These are phyloP conservation scores for Nothobranchius kuhntae DNA, from an alignment of 2,113 vertebrate genomes.

Conservation along the genomic window DNA sequence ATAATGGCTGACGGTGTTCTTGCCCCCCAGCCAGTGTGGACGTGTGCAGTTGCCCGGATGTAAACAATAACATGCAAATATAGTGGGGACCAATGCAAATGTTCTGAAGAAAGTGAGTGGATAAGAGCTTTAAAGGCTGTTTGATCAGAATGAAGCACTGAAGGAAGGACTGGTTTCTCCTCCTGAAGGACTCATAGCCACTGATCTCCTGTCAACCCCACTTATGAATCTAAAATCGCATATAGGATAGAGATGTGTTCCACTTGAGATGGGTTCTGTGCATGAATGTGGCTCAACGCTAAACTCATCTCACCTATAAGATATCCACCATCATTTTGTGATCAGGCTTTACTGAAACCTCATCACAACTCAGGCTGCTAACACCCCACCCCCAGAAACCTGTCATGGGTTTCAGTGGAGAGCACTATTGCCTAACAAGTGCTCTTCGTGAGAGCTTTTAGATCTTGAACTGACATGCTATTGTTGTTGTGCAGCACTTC, in stretches of 20 bases:
- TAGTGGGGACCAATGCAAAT: too few species aligned
- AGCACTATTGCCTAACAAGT: constrained; percentile 26
- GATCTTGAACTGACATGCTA: constrained; percentile 43
- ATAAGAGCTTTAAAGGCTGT: constrained; percentile 26
- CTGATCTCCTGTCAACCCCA: constrained; percentile 9
- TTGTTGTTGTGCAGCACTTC: constrained; percentile 10
- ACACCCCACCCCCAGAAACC: constrained; percentile 28
- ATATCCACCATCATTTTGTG: constrained; percentile 27
- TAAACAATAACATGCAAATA: too few species aligned
- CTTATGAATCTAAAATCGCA: constrained; percentile 32
- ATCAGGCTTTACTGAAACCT: constrained; percentile 52
- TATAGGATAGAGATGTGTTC: constrained; percentile 1
- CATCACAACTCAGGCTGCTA: constrained; percentile 32
- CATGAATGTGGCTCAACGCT: constrained; percentile 21
- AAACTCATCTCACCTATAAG: constrained; percentile 44
- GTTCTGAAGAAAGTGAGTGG: too few species aligned
- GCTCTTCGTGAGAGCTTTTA: constrained; percentile 4
- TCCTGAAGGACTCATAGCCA: constrained; percentile 9
- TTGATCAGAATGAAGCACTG: constrained; percentile 15
- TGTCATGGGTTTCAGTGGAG: constrained; percentile 52
- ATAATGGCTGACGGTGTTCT: too few species aligned
- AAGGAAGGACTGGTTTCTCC: constrained; percentile 10
- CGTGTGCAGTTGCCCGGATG: too few species aligned
- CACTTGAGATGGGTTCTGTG: constrained; percentile 5
- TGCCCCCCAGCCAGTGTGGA: too few species aligned